phyloP scores from a whole-genome alignment of 2,113 vertebrate genomes.

The Callaeas wilsoni region DNA sequence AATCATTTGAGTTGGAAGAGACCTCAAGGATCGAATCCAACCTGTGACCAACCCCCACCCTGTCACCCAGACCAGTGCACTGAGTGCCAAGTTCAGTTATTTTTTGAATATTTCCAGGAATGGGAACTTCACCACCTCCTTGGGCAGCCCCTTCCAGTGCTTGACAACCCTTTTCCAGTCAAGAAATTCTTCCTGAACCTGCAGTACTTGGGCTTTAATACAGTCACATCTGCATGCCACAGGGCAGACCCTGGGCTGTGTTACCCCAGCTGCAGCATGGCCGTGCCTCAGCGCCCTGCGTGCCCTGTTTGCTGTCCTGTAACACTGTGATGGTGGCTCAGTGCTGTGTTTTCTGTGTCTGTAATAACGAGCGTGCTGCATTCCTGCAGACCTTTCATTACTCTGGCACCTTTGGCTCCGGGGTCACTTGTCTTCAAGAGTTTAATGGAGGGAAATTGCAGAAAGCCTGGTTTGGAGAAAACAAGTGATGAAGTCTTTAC shows the following conservation, averaged over 20 bases:
- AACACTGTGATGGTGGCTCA: neutral
- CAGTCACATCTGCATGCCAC: rapidly evolving
- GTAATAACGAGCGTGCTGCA: neutral
- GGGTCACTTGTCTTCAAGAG: neutral
- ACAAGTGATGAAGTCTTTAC: slow-evolving; percentile 43
- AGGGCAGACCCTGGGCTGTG: neutral
- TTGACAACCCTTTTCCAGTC: neutral
- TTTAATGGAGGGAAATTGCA: slow-evolving; percentile 60
- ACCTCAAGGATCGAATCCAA: neutral
- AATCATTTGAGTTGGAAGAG: neutral
- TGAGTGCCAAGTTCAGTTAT: too few species aligned
- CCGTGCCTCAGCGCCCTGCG: rapidly evolving
- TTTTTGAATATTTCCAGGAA: neutral
- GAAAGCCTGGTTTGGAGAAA: slow-evolving; percentile 18
- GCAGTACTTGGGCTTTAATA: neutral
- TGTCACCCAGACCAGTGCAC: neutral
- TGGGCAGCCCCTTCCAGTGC: neutral
- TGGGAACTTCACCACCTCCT: neutral
- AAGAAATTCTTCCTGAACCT: neutral
- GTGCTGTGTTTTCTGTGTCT: neutral
- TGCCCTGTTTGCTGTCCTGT: neutral
- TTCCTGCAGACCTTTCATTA: slow-evolving; percentile 56
- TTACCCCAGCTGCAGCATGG: neutral
- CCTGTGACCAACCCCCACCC: neutral
- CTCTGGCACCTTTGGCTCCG: neutral